phyloP scores from a whole-genome alignment of 2,797 vertebrate species.

The Trematomus bernacchii region DNA sequence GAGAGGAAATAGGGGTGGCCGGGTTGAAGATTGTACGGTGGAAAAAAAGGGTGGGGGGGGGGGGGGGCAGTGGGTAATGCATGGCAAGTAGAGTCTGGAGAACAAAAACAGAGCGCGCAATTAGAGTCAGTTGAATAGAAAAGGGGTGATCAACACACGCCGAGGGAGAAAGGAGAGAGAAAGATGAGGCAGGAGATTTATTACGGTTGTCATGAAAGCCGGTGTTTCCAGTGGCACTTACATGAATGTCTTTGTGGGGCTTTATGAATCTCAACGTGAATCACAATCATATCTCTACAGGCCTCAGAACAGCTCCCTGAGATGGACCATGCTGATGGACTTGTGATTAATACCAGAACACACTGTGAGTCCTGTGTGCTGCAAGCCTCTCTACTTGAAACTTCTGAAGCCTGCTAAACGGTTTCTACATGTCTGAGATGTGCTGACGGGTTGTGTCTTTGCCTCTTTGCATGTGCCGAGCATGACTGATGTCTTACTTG shows the following conservation, averaged over 20 bases:
- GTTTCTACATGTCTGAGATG: neutral
- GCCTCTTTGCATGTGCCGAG: conserved; percentile 9
- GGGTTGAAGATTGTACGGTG: conserved; percentile 69
- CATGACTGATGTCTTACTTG: conserved; percentile 34
- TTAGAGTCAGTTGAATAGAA: conserved; percentile 69
- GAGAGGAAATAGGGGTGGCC: conserved; percentile 67
- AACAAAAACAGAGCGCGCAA: conserved; percentile 54
- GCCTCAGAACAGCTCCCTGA: conserved; percentile 20
- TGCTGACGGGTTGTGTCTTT: conserved; percentile 4
- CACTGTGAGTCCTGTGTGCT: neutral
- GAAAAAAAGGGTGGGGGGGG: conserved; percentile 3
- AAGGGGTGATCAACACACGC: conserved; percentile 54
- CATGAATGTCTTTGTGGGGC: conserved; percentile 60
- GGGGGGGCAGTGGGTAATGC: conserved; percentile 48
- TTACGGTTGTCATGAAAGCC: conserved; percentile 55
- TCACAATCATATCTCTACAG: conserved; percentile 54
- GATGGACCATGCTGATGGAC: conserved; percentile 36
- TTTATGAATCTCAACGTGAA: conserved; percentile 50
- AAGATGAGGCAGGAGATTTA: conserved; percentile 66
- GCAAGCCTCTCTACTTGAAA: neutral
- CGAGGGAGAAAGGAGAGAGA: conserved; percentile 24
- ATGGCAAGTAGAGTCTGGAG: conserved; percentile 67
- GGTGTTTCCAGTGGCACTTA: conserved; percentile 53
- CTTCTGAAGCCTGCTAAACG: conserved; percentile 18
- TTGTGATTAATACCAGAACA: conserved; percentile 35